A percentile compares a stretch with the other conserved stretches of the same genome.
Evolutionary conservation across 1,140 invertebrate genomes (phyloP).

Genomic region (Papilio aristodemus): DNA sequence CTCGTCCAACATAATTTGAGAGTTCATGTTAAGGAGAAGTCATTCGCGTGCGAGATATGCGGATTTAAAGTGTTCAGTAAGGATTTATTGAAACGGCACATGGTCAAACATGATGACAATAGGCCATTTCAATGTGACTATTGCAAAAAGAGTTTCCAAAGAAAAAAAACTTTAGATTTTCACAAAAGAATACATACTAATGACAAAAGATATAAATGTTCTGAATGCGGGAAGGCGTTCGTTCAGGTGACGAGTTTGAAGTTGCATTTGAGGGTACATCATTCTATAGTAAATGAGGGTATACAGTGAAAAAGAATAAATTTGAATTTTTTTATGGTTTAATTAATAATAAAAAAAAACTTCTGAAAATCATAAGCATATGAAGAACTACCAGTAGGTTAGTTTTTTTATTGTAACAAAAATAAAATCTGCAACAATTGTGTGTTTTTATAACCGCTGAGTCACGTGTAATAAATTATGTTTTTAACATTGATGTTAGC

Average conservation of each 20-base stretch:
- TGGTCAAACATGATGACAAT: slow-evolving; percentile 84
- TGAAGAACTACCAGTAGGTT: too few relatives aligned
- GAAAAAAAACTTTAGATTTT: slow-evolving; percentile 63
- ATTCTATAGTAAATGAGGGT: slow-evolving; percentile 33
- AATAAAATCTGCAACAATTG: too few relatives aligned
- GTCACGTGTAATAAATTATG: too few relatives aligned
- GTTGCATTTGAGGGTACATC: slow-evolving; percentile 51
- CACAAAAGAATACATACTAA: slow-evolving; percentile 62
- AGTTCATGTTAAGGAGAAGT: slow-evolving; percentile 60
- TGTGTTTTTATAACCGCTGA: too few relatives aligned
- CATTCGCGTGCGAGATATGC: slow-evolving; percentile 54
- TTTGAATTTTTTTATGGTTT: too few relatives aligned
- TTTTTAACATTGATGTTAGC: too few relatives aligned
- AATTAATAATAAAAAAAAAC: too few relatives aligned
- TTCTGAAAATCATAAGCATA: too few relatives aligned
- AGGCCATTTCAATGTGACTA: slow-evolving; percentile 80
- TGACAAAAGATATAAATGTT: slow-evolving; percentile 50
- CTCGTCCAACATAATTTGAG: slow-evolving; percentile 50
- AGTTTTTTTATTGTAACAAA: too few relatives aligned
- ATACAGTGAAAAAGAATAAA: background rate
- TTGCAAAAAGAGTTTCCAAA: slow-evolving; percentile 82
- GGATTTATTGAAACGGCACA: slow-evolving; percentile 62
- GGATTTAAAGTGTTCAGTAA: slow-evolving; percentile 58
- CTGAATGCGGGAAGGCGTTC: slow-evolving; percentile 51
- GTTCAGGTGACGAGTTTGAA: slow-evolving; percentile 51